These are phyloP conservation scores for Anadara kagoshimensis DNA, from an alignment of 1,140 invertebrate species.

Conservation along the genomic window DNA sequence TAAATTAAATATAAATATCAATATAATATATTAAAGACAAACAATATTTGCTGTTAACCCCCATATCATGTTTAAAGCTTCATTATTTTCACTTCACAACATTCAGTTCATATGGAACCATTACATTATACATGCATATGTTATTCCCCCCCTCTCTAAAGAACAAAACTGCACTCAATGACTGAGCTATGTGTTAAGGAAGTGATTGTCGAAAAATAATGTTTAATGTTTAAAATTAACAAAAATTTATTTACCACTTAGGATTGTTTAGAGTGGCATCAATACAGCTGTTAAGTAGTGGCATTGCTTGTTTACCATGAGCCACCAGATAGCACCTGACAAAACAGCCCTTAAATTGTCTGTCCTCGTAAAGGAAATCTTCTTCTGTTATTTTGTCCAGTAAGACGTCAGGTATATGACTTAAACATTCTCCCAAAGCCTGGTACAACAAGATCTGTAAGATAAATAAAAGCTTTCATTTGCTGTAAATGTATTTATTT, in stretches of 20 bases:
- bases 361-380: constrained; percentile 46
- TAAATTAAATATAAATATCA: no score
- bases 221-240: not conserved
- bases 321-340: constrained; percentile 62
- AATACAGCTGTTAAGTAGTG: constrained; percentile 63
- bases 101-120: no score
- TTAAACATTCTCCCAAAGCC: constrained; percentile 59
- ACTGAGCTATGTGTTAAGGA: no score
- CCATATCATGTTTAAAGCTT: not conserved
- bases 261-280: constrained; percentile 58
- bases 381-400: constrained; percentile 58
- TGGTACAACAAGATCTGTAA: constrained; percentile 33
- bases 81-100: no score
- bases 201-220: not conserved
- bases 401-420: constrained; percentile 57
- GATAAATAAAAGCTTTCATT: no score
- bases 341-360: constrained; percentile 50
- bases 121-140: no score
- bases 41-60: no score
- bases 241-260: constrained; percentile 41
- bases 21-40: no score
- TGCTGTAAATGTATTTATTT: no score
- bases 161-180: no score
- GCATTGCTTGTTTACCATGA: constrained; percentile 60
- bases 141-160: no score